Conservation (phyloP, 2,888 invertebrate genomes). For the Pandemis corylana region DNA sequence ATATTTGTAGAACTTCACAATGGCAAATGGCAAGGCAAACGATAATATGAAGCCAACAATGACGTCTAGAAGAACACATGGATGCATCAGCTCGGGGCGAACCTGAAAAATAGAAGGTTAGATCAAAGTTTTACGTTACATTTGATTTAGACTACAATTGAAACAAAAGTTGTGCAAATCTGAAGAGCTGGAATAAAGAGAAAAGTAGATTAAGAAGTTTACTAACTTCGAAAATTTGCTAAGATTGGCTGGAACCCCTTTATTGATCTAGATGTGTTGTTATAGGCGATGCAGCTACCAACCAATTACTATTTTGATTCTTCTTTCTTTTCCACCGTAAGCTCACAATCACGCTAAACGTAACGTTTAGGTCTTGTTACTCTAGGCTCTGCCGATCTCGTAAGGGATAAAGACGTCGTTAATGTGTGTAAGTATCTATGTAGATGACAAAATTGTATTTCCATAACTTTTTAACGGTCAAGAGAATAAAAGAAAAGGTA, state of each 20-base stretch:
- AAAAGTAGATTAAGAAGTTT: background rate
- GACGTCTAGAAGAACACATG: background rate
- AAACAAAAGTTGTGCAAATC: slow-evolving; percentile 7
- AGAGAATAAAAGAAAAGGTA: too few species aligned
- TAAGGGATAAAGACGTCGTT: too few species aligned
- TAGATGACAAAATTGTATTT: too few species aligned
- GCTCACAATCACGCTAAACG: too few species aligned
- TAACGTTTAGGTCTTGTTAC: too few species aligned
- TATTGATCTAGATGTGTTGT: too few species aligned
- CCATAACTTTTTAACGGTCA: too few species aligned
- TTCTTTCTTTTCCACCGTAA: too few species aligned
- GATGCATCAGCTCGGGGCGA: background rate
- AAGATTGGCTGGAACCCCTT: background rate
- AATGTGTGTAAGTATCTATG: too few species aligned
- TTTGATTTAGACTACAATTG: background rate
- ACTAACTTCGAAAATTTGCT: background rate
- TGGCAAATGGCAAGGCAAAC: background rate
- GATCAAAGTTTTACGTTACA: background rate
- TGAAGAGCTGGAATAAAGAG: background rate
- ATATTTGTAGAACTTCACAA: background rate
- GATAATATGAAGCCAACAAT: background rate
- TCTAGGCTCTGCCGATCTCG: too few species aligned
- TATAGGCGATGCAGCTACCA: too few species aligned
- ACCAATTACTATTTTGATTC: too few species aligned
- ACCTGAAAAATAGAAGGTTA: background rate